Evolutionary conservation across 2,113 vertebrate species (phyloP), one percentile per base, ranked within the genome.

Genomic region (Trogon surrucura): DNA sequence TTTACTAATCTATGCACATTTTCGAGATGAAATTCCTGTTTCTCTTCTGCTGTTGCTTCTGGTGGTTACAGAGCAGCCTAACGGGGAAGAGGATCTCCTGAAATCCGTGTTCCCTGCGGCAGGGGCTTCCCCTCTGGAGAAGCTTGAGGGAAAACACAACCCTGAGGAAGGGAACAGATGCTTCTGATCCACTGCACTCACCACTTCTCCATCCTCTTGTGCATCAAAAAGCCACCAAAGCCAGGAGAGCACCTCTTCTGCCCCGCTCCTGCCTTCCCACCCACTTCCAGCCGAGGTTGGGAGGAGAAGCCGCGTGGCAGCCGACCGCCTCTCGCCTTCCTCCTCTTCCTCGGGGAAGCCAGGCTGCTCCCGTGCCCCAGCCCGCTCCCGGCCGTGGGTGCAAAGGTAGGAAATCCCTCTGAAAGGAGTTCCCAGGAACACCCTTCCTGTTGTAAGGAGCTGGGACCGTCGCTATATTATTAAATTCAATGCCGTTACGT

Each of bases 341-440:
- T 50, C 51, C 80, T 21, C 41, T 45, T 16, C 5, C 88, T 44
- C 45, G 30, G 53, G 16, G 53, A 69, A 66, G 65, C 2, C 53
- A 65, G 44, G n/a, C 44, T 44, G 50, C 36, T 62, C 30, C 2
- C 0, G 1, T 77, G 87, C 58, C 86, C 60, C 69, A 66, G 53
- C 27, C 70, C 0, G 0, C 61, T 62, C 18, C 44, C 57, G 0
- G 0, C 58, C 4, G 4, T 11, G 80, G 73, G 94, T 82, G 50
- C 13, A 1, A 81, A 0, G 1, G n/a, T 71, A 89, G 93, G 96
- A 97, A 93, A 70, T 88, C 95, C 32, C 47, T 75, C 45, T 45
- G 80, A 90, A 95, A 96, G 86, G 65, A 94, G 86, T 96, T 96
- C 88, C 89, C 91, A 96, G 92, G 80, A 95, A 91, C 92, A 94